Conservation (phyloP, 2,113 vertebrate genomes). For the Chloropsis cyanopogon region DNA sequence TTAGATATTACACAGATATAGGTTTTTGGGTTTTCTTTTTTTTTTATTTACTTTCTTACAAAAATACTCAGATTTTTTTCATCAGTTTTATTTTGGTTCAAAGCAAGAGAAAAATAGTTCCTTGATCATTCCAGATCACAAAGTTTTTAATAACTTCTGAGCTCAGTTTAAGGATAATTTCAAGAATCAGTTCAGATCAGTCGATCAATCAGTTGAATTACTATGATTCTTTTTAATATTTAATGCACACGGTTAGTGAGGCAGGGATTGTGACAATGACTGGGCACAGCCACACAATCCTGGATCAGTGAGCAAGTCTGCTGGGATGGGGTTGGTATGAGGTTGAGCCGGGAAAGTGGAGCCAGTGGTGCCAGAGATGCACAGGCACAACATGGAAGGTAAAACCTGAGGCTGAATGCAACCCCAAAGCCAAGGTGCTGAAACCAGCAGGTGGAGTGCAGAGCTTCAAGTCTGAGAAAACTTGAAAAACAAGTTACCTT, state of each 20-base stretch:
- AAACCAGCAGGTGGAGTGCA: not conserved
- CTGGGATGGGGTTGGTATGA: fast-evolving
- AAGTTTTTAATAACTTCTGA: not conserved
- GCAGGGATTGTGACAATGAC: not conserved
- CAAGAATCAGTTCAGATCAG: not conserved
- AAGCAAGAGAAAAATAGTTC: not conserved
- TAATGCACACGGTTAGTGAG: fast-evolving
- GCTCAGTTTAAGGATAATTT: not conserved
- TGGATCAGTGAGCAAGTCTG: not conserved
- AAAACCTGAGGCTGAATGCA: not conserved
- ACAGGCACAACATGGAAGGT: not conserved
- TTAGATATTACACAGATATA: not conserved
- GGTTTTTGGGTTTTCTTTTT: not conserved
- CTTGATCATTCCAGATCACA: not conserved
- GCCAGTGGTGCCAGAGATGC: not conserved
- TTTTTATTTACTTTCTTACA: not conserved
- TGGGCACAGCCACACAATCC: not conserved
- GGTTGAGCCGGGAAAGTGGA: not conserved
- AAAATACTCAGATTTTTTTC: not conserved
- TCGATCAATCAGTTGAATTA: not conserved
- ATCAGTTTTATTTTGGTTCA: not conserved
- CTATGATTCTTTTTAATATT: not conserved
- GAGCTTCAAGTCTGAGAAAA: not conserved
- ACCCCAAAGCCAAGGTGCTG: not conserved
- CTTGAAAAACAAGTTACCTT: not conserved